Evolutionary conservation across 2,888 invertebrate species (phyloP), one percentile per base, ranked within the genome.

Genomic region (Chymomyza caudatula): DNA sequence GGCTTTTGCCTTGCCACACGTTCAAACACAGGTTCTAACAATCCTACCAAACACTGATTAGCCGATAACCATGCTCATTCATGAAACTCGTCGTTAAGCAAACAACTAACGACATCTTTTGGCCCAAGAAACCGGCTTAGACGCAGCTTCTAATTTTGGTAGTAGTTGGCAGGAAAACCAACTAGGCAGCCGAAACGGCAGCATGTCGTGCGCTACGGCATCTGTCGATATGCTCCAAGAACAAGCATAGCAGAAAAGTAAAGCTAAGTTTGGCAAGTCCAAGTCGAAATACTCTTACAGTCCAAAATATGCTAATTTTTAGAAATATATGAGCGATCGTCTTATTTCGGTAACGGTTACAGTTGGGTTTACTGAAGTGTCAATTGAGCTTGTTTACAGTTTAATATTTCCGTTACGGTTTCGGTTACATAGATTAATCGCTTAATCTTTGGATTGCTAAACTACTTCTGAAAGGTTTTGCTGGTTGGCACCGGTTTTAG

Each of bases 91-190:
- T 20, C 44, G 44, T 47, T 17, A 17, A 51, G 44, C 51, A 6
- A 17, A 13, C 19, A 20, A 13, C 51, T n/a, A 17, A 65, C 78
- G 83, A 71, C 78, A 79, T 65, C 69, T 61, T 43, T 60, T 25
- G 23, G 60, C 49, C 29, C 49, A 51, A 65, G 65, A 81, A 81
- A 80, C 83, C 82, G 85, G 80, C 85, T 85, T 56, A 63, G 53
- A 65, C 54, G 51, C 5, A 78, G 75, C 80, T 80, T 85, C 85
- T 82, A 82, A 80, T 85, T 80, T 80, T 80, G 80, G 80, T 77
- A 74, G 85, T 73, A 55, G 65, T 4, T 17, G 42, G 42, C 25
- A 55, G 37, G 4, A 22, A 20, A 51, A 1, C 13, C 55, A 75
- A 43, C 60, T 37, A 37, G 64, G 54, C 23, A 68, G 47, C 47